These are phyloP conservation scores for Andricus grossulariae DNA, from an alignment of 1,140 invertebrate genomes.

Conservation along the genomic window DNA sequence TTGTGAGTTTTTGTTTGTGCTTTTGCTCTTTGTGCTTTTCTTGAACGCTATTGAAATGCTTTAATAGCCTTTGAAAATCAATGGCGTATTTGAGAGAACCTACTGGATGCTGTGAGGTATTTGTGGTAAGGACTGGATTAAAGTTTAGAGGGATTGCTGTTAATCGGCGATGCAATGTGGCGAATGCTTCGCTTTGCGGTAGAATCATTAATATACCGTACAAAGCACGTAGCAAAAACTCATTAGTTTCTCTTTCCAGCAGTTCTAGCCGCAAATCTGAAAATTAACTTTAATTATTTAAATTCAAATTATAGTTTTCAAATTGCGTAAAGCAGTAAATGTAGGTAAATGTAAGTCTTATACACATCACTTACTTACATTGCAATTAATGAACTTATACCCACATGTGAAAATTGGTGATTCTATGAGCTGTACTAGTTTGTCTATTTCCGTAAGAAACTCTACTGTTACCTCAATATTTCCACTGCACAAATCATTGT, in stretches of 20 bases:
- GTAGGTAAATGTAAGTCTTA: too few relatives aligned
- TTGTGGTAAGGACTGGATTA: constrained; percentile 58
- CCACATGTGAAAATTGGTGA: constrained; percentile 99
- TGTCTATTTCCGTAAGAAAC: constrained; percentile 96
- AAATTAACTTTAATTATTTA: constrained; percentile 50
- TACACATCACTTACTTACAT: not conserved
- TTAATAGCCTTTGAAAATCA: constrained; percentile 79
- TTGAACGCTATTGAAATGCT: constrained; percentile 82
- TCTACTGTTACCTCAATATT: constrained; percentile 98
- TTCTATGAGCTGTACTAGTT: constrained; percentile 97
- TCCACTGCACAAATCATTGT: constrained; percentile 79
- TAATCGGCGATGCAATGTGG: constrained; percentile 89
- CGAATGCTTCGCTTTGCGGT: constrained; percentile 97
- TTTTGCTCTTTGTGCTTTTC: constrained; percentile 80
- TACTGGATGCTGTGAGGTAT: constrained; percentile 35
- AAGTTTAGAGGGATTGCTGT: constrained; percentile 87
- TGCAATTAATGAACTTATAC: constrained; percentile 68
- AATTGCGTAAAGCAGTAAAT: not conserved
- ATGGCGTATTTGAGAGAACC: constrained; percentile 69
- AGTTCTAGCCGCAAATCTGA: constrained; percentile 94
- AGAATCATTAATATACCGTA: constrained; percentile 98
- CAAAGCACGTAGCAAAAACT: constrained; percentile 90
- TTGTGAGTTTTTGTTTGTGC: constrained; percentile 68
- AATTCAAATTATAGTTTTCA: constrained; percentile 28
- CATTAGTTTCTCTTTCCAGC: constrained; percentile 87